Evolutionary conservation across 2,888 invertebrate species (phyloP).

Genomic region (Ethmia dodecea): DNA sequence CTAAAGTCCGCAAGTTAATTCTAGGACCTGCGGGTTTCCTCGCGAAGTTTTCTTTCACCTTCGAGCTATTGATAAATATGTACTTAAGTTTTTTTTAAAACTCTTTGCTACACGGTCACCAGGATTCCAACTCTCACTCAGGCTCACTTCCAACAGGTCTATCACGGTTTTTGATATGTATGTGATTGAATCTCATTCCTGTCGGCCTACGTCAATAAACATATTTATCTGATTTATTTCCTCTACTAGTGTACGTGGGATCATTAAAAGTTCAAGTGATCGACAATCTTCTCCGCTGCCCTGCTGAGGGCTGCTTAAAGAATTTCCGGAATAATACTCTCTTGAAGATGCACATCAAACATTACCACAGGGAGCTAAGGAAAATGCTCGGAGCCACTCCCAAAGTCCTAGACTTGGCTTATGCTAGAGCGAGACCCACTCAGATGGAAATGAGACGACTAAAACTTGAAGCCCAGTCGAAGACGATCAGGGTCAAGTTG

Average conservation of each 20-base stretch:
- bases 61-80: no score
- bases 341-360: conserved; percentile 95
- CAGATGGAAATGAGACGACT: conserved; percentile 20
- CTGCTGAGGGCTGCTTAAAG: conserved; percentile 90
- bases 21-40: no score
- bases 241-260: conserved; percentile 76
- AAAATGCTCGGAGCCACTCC: conserved; percentile 87
- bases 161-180: no score
- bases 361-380: conserved; percentile 91
- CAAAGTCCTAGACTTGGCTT: conserved; percentile 91
- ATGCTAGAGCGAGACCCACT: conserved; percentile 80
- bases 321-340: conserved; percentile 94
- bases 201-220: no score
- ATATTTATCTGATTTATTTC: neutral
- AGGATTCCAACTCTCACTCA: no score
- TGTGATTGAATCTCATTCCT: no score
- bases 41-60: no score
- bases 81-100: no score
- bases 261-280: conserved; percentile 82
- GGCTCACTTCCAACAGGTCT: no score
- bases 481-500: conserved; percentile 51
- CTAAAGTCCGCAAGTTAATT: no score
- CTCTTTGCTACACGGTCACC: no score
- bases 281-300: conserved; percentile 83
- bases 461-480: conserved; percentile 30